Percentiles rank a stretch among this genome's conserved stretches.
Conservation (phyloP, 2,888 invertebrate species). For the Sarcophaga carnaria region DNA sequence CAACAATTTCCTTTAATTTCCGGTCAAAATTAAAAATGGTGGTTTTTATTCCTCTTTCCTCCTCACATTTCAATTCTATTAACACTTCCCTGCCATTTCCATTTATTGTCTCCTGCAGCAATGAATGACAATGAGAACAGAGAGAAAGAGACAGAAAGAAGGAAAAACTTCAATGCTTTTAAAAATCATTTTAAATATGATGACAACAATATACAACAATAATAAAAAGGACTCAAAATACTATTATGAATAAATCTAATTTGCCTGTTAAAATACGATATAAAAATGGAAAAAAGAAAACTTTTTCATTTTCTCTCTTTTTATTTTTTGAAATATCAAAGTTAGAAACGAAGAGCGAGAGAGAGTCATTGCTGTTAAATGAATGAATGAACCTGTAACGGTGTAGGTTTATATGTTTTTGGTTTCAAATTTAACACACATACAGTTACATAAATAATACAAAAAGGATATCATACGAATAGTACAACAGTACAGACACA, state of each 20-base stretch:
- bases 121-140: constrained; percentile 21
- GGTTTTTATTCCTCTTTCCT: constrained; percentile 29
- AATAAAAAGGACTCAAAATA: constrained; percentile 49
- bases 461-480: not conserved
- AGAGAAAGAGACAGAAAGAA: constrained; percentile 5
- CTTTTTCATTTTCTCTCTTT: not conserved
- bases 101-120: constrained; percentile 30
- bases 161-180: constrained; percentile 50
- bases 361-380: constrained; percentile 26
- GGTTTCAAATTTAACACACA: not conserved
- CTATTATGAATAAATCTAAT: constrained; percentile 65
- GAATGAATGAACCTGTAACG: not conserved
- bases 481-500: not conserved
- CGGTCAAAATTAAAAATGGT: constrained; percentile 62
- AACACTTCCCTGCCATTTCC: not conserved
- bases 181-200: constrained; percentile 55
- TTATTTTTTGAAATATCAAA: not conserved
- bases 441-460: not conserved
- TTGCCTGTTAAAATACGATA: constrained; percentile 43
- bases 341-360: not conserved
- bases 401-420: not conserved
- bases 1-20: constrained; percentile 69
- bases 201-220: constrained; percentile 19
- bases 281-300: not conserved
- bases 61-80: not conserved